A percentile compares a stretch with the other conserved stretches of the same genome.
Conservation (phyloP, 2,888 invertebrate genomes). For the Thumatha senex region DNA sequence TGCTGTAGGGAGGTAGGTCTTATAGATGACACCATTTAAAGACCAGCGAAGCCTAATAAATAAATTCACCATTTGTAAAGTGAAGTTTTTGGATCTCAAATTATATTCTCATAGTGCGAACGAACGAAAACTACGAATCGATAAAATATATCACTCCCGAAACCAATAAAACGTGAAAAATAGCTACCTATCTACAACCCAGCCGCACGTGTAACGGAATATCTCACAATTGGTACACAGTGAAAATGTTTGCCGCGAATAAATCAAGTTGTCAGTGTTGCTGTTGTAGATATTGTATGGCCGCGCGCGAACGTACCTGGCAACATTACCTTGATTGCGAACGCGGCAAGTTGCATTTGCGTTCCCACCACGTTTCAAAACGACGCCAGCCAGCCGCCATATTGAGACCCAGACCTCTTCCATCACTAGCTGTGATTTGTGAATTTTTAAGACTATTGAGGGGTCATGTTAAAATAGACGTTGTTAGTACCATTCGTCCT, state of each 20-base stretch:
- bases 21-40: too few species aligned
- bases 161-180: conserved; percentile 72
- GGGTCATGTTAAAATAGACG: conserved; percentile 32
- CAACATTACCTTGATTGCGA: conserved; percentile 78
- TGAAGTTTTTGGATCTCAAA: neutral
- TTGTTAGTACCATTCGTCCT: conserved; percentile 36
- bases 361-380: conserved; percentile 48
- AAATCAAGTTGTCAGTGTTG: conserved; percentile 78
- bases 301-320: conserved; percentile 70
- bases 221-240: conserved; percentile 57
- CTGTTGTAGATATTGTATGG: conserved; percentile 75
- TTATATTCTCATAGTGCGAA: neutral
- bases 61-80: too few species aligned
- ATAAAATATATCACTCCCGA: conserved; percentile 48
- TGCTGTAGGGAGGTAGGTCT: too few species aligned
- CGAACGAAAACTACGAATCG: conserved; percentile 29
- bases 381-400: conserved; percentile 17
- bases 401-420: conserved; percentile 25
- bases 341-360: conserved; percentile 55
- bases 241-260: conserved; percentile 66
- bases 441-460: neutral
- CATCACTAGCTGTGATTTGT: neutral
- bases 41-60: too few species aligned
- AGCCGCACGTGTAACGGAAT: conserved; percentile 61
- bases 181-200: conserved; percentile 53